Evolutionary conservation across 2,888 invertebrate species (phyloP).

Genomic region (Chironomus tentans): DNA sequence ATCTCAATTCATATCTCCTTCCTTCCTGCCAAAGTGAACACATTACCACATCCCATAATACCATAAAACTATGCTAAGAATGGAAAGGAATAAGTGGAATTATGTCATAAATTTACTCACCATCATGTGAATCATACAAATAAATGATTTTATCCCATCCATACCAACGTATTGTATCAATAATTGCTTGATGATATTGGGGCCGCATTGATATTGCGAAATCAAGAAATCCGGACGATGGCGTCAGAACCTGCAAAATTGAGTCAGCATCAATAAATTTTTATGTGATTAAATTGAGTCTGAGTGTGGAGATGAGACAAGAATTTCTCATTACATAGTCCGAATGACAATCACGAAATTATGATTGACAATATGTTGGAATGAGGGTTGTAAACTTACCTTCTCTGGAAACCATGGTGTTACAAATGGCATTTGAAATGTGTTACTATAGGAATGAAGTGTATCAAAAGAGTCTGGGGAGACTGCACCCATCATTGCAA

Average conservation of each 20-base stretch:
- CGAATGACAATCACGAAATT: too few species aligned
- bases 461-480: slow-evolving; percentile 92
- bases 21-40: too few species aligned
- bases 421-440: slow-evolving; percentile 90
- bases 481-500: slow-evolving; percentile 82
- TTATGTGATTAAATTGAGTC: not conserved
- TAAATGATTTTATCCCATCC: slow-evolving; percentile 72
- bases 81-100: not conserved
- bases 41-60: too few species aligned
- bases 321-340: not conserved
- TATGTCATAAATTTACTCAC: slow-evolving; percentile 44
- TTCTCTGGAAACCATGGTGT: slow-evolving; percentile 93
- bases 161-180: slow-evolving; percentile 88
- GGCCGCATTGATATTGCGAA: slow-evolving; percentile 91
- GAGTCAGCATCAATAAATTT: not conserved
- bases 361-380: too few species aligned
- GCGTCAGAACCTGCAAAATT: slow-evolving; percentile 60
- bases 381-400: slow-evolving; percentile 43
- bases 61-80: too few species aligned
- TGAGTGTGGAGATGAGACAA: not conserved
- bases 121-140: slow-evolving; percentile 68
- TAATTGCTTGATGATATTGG: slow-evolving; percentile 89
- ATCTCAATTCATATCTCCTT: too few species aligned
- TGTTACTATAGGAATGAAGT: slow-evolving; percentile 86
- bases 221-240: slow-evolving; percentile 80